Percentiles rank a stretch among this genome's conserved stretches.
Conservation (phyloP, 2,888 invertebrate species). For the Pammene fasciana region DNA sequence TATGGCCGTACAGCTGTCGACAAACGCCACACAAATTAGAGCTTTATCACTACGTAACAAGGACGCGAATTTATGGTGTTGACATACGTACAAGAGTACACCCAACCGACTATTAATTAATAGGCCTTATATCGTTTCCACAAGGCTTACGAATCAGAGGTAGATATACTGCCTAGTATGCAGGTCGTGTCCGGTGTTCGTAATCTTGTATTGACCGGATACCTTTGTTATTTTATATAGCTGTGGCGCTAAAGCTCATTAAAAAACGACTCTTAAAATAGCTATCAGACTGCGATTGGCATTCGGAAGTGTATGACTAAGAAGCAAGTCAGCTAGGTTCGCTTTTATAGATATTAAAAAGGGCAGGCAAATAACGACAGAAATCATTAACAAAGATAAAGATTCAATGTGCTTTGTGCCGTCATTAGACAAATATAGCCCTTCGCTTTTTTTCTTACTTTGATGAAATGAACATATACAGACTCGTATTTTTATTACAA, state of each 20-base stretch:
- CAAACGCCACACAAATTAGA: not conserved
- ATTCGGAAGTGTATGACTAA: constrained; percentile 4
- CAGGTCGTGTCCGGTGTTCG: constrained; percentile 50
- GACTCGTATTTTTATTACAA: not conserved
- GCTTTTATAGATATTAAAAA: too few species aligned
- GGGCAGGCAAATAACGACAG: too few species aligned
- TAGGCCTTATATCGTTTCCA: not conserved
- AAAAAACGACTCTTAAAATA: constrained; percentile 19
- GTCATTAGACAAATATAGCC: not conserved
- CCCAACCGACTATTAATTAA: not conserved
- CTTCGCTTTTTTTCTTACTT: not conserved
- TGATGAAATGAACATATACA: not conserved
- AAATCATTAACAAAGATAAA: too few species aligned
- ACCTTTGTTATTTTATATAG: constrained; percentile 44
- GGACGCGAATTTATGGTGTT: not conserved
- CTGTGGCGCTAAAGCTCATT: constrained; percentile 44
- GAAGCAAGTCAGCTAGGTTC: not conserved
- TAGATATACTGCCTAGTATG: constrained; percentile 46
- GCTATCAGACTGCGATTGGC: not conserved
- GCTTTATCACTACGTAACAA: not conserved
- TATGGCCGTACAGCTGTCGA: not conserved
- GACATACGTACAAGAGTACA: not conserved
- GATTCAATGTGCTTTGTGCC: too few species aligned
- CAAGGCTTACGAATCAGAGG: not conserved
- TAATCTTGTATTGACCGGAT: constrained; percentile 55